Conservation (phyloP, 2,888 invertebrate species). For the Erebia palarica region DNA sequence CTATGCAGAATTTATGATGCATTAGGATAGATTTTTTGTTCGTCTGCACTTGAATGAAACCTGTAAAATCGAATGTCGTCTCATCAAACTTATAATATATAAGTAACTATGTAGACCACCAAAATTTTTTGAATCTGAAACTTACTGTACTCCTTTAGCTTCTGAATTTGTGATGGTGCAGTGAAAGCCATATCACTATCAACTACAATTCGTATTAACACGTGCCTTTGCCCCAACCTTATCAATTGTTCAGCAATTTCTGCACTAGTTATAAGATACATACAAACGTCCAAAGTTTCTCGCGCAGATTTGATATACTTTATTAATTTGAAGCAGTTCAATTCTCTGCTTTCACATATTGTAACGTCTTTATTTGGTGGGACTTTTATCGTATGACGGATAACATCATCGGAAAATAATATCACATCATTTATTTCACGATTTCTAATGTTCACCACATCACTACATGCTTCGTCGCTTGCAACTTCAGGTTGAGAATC, state of each 20-base stretch:
- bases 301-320: conserved; percentile 76
- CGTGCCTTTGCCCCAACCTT: conserved; percentile 73
- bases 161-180: conserved; percentile 75
- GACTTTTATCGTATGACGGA: conserved; percentile 65
- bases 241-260: conserved; percentile 77
- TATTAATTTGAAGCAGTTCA: conserved; percentile 74
- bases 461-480: conserved; percentile 59
- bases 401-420: conserved; percentile 71
- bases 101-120: too few relatives aligned
- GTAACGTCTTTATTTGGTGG: conserved; percentile 66
- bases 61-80: conserved; percentile 49
- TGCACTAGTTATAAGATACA: conserved; percentile 76
- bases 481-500: conserved; percentile 47
- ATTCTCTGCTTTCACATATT: conserved; percentile 71
- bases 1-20: conserved; percentile 91
- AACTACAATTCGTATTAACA: conserved; percentile 73
- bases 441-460: conserved; percentile 59
- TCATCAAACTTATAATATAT: neutral
- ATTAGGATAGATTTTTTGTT: conserved; percentile 83
- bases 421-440: conserved; percentile 78
- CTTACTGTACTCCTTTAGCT: conserved; percentile 74
- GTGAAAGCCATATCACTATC: conserved; percentile 77
- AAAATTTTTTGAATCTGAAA: conserved; percentile 29
- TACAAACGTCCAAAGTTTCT: conserved; percentile 76
- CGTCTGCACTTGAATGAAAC: conserved; percentile 76